Evolutionary conservation across 2,888 invertebrate genomes (phyloP), one percentile per base, ranked within the genome.

Genomic region (Pseudolycoriella hygida): DNA sequence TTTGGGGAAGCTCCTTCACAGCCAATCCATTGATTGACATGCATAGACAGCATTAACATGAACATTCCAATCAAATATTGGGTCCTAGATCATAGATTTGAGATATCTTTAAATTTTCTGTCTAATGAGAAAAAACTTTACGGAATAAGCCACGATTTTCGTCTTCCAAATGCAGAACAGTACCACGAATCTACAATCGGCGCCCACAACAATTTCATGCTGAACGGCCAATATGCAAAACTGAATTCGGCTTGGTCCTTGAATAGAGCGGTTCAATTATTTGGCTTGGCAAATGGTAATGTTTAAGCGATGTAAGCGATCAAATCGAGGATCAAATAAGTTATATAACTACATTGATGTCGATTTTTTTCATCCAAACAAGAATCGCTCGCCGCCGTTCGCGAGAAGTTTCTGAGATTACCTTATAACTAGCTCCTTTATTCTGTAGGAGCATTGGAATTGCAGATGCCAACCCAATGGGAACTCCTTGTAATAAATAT

Each of bases 161-260:
- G 70, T 18, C 97, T 71, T 1, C 98, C 98, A 65, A 97, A 83
- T 50, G 74, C 68, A 10, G 75, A 68, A 51, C 80, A 77, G 61
- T 84, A 98, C 41, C 93, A 61, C 1, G 94, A 84, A 67, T 98
- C 98, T 3, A 99, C 96, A 53, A 99, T 76, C 2, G 98, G 98
- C 0, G 98, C 98, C 98, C 98, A 98, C 46, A 99, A 60, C 40
- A 99, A 67, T 64, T 99, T 99, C 40, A 97, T 66, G 61, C 80
- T 80, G 56, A 86, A 87, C 0, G 93, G 93, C 92, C 93, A 94
- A 55, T 80, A 80, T 1, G 87, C 89, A 58, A 93, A 86, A 67
- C 94, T 94, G 62, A 93, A 87, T 61, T 86, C 84, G 14, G 87
- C 87, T 72, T 98, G 97, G 61, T 97, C 87, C 17, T 44, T 40